Conservation (phyloP, 2,797 vertebrate genomes). For the Eulemur albifrons region DNA sequence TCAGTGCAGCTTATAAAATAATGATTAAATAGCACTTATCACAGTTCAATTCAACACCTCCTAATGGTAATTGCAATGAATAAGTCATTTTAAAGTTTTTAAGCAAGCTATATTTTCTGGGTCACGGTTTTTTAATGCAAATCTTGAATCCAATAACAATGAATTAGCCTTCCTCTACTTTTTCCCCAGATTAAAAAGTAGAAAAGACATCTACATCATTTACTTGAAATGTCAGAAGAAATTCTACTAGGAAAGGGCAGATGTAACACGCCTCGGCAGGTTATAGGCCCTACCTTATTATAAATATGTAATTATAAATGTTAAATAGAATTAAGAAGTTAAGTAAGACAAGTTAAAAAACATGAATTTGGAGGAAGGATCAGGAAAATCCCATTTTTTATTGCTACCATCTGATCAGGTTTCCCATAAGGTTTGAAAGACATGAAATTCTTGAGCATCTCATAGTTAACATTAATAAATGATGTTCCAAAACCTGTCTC, state of each 20-base stretch:
- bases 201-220: conserved; percentile 27
- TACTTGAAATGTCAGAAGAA: conserved; percentile 46
- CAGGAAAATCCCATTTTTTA: conserved; percentile 33
- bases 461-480: conserved; percentile 35
- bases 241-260: not conserved
- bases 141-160: conserved; percentile 9
- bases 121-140: not conserved
- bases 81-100: conserved; percentile 6
- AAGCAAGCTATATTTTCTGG: not conserved
- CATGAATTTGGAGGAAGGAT: not conserved
- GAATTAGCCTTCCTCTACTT: not conserved
- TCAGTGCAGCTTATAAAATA: not conserved
- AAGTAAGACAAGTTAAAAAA: conserved; percentile 23
- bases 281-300: not conserved
- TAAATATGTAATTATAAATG: not conserved
- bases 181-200: not conserved
- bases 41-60: not conserved
- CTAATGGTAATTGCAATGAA: not conserved
- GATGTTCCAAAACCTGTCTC: conserved; percentile 25
- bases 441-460: conserved; percentile 43
- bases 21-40: not conserved
- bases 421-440: conserved; percentile 38
- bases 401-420: not conserved
- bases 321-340: conserved; percentile 42
- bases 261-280: not conserved